Conservation (phyloP, 2,888 invertebrate species). For the Hofmannophila pseudospretella region DNA sequence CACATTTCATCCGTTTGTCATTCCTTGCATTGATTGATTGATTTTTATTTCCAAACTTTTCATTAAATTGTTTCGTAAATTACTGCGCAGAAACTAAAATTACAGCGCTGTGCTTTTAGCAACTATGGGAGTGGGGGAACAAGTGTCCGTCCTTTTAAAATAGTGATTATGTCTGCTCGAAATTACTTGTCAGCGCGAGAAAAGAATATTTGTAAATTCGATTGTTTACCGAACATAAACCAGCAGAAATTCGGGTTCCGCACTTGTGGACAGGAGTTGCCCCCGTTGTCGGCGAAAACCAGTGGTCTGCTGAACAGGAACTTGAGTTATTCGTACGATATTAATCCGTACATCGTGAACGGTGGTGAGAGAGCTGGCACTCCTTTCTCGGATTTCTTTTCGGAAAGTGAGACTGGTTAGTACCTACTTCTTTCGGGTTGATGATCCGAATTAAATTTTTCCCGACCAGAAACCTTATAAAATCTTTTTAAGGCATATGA, state of each 20-base stretch:
- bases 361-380: slow-evolving; percentile 54
- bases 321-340: slow-evolving; percentile 51
- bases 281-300: slow-evolving; percentile 52
- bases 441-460: no score
- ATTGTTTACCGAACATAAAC: slow-evolving; percentile 63
- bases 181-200: slow-evolving; percentile 64
- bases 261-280: slow-evolving; percentile 47
- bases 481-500: no score
- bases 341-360: slow-evolving; percentile 40
- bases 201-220: slow-evolving; percentile 55
- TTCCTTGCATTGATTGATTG: no score
- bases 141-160: neutral
- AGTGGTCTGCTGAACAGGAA: slow-evolving; percentile 53
- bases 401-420: slow-evolving; percentile 65
- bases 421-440: no score
- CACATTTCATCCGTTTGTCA: no score
- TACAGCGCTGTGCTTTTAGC: no score
- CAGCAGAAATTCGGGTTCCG: slow-evolving; percentile 49
- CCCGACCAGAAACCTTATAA: no score
- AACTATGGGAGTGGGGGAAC: slow-evolving; percentile 17
- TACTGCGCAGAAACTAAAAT: no score
- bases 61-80: no score
- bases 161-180: slow-evolving; percentile 66
- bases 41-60: no score
- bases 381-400: slow-evolving; percentile 67